A percentile compares a stretch with the other conserved stretches of the same genome.
Conservation (phyloP, 2,797 vertebrate genomes). For the Coilia nasus region DNA sequence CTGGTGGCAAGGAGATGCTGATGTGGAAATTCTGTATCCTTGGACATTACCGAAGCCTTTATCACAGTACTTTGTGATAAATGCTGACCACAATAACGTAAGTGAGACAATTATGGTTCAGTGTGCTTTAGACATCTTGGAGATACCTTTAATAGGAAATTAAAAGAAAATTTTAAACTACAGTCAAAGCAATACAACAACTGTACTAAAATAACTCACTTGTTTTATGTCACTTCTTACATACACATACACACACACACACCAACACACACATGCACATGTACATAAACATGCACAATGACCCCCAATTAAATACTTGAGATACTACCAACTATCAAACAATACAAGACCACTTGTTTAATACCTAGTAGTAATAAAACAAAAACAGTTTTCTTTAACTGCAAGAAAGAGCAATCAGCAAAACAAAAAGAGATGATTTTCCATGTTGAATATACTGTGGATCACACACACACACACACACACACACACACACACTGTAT, state of each 20-base stretch:
- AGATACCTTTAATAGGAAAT: background rate
- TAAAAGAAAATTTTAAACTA: background rate
- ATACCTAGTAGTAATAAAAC: background rate
- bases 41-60: background rate
- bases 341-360: background rate
- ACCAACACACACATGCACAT: background rate
- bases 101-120: background rate
- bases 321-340: too few relatives aligned
- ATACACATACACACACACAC: background rate
- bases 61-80: background rate
- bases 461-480: background rate
- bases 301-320: too few relatives aligned
- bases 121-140: background rate
- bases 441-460: background rate
- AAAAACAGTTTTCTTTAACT: background rate
- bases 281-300: too few relatives aligned
- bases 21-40: slow-evolving; percentile 3
- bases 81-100: background rate
- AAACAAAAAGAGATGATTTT: background rate
- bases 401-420: background rate
- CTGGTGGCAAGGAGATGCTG: slow-evolving; percentile 8
- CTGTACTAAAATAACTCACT: too few relatives aligned
- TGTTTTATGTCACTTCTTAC: too few relatives aligned
- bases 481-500: background rate
- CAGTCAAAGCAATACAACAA: background rate